Evolutionary conservation across 2,888 invertebrate species (phyloP), one percentile per base, ranked within the genome.

Genomic region (Petrolisthes manimaculis): DNA sequence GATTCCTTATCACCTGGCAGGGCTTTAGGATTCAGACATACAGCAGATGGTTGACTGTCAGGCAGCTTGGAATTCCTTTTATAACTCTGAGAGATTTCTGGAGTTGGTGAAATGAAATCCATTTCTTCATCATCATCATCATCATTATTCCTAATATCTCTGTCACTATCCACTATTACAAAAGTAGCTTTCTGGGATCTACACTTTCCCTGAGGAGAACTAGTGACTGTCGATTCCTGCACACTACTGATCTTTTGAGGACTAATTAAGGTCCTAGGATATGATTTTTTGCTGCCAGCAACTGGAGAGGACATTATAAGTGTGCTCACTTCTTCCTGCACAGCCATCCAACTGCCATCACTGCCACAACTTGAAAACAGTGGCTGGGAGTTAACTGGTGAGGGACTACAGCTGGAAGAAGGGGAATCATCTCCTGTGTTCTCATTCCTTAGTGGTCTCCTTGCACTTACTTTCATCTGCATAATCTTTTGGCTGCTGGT

Each of bases 201-300:
- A 71, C 6, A 6, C 71, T 71, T 71, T 53, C n/a, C n/a, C 79
- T 79, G 79, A 54, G 79, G 55, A n/a, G 21, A 79, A n/a, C 79
- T 79, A n/a, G 54, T 79, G 55, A 79, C 79, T 54, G 21, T 79
- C 18, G 53, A 18, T 21, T 79, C 79, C 18, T 79, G 53, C 54
- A 53, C 14, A 18, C 14, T 21, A n/a, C 54, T 55, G 79, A 18
- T 12, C 21, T 12, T 71, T 6, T 12, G 71, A n/a, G 71, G 3
- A n/a, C 6, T n/a, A 0, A 6, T 18, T 6, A 3, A n/a, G 14
- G 71, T 6, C 21, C 14, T n/a, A n/a, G 12, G n/a, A n/a, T 6
- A n/a, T 12, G 6, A n/a, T 14, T n/a, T 71, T 21, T 18, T 12
- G 12, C 21, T 14, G 21, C 71, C 21, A 21, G 71, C 6, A 6